Evolutionary conservation across 2,113 vertebrate species (phyloP), one percentile per base, ranked within the genome.

Genomic region (Ameiurus melas): DNA sequence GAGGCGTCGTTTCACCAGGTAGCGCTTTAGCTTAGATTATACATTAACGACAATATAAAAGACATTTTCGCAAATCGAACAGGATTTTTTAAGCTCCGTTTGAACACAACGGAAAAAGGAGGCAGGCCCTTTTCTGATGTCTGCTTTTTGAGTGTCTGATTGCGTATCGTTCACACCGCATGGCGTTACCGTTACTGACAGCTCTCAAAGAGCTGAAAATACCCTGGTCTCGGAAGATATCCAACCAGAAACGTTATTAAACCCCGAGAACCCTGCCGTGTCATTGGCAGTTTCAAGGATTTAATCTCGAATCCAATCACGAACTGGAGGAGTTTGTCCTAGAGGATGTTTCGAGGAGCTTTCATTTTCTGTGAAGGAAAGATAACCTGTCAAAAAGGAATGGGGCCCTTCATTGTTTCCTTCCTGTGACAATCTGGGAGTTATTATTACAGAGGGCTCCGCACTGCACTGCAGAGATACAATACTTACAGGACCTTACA

Each of bases 221-320:
- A 60, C 17, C 16, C 7, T 55, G 17, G 78, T 55, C 51, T 81
- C 55, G 36, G 55, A 36, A 55, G 25, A 30, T 4, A 79, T 30
- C 27, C 2, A 17, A 79, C 47, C 77, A 55, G 27, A 19, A 81
- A 19, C 1, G 17, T 64, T 84, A 83, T 64, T 60, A 83, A 62
- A 43, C 55, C 57, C 19, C 5, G 33, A 62, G 47, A 43, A 83
- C 43, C 80, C 57, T 83, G 80, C 57, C 1, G 5, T 27, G 81
- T 83, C 33, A 64, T 43, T 47, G 82, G 60, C 14, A n/a, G 22
- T n/a, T 43, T 51, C 33, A 17, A 27, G 25, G 36, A 66, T 66
- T 64, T 84, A 17, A 66, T 84, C 82, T 84, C 39, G 0, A 68
- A 68, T 84, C 62, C 62, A 68, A 84, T 83, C 51, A 12, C 25